Evolutionary conservation across 2,113 vertebrate genomes (phyloP).

Genomic region (Periophthalmus modestus): DNA sequence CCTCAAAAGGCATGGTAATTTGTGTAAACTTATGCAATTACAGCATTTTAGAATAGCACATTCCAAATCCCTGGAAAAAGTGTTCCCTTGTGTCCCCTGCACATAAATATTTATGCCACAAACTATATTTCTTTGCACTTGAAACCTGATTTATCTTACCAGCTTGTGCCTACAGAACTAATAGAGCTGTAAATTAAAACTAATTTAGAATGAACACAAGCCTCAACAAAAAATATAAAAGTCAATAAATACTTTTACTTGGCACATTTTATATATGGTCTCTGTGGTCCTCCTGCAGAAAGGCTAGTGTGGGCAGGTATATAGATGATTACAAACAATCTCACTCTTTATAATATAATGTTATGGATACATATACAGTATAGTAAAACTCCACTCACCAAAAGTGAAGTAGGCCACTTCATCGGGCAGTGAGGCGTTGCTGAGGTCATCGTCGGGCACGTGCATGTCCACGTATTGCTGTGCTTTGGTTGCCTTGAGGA

Average conservation of each 20-base stretch:
- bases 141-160: not conserved
- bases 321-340: not conserved
- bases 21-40: not conserved
- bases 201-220: not conserved
- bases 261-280: not conserved
- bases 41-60: no score
- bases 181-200: not conserved
- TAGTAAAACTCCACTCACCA: conserved; percentile 73
- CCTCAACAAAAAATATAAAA: not conserved
- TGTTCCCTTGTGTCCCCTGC: not conserved
- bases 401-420: conserved; percentile 95
- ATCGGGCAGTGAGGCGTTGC: conserved; percentile 87
- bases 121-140: not conserved
- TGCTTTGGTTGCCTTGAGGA: conserved; percentile 92
- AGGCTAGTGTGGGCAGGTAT: not conserved
- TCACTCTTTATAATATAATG: not conserved
- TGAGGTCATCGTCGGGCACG: conserved; percentile 85
- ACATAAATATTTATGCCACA: not conserved
- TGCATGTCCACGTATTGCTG: conserved; percentile 92
- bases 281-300: not conserved
- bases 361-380: not conserved
- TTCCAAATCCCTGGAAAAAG: not conserved
- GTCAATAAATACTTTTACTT: not conserved
- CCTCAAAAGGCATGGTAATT: not conserved
- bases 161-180: not conserved